These are phyloP conservation scores for Cydia strobilella DNA, from an alignment of 1,140 invertebrate species.

Conservation along the genomic window DNA sequence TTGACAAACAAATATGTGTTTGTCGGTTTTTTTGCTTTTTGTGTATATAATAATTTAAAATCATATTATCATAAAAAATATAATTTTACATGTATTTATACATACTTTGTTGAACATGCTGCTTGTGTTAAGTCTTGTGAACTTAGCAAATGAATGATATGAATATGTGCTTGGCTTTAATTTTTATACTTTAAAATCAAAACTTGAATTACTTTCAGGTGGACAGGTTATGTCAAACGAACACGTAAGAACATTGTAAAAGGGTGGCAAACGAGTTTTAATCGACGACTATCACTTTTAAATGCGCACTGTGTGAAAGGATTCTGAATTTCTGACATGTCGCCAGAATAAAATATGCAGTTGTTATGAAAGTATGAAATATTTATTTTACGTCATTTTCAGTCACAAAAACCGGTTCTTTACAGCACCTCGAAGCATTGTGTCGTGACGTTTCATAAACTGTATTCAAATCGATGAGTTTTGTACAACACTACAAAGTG, in stretches of 20 bases:
- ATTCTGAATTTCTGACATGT: neutral
- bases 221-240: conserved; percentile 17
- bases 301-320: neutral
- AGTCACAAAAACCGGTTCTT: conserved; percentile 63
- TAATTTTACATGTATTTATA: neutral
- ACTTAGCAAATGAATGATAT: conserved; percentile 17
- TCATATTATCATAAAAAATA: too few species aligned
- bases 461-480: conserved; percentile 56
- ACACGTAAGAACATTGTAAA: conserved; percentile 19
- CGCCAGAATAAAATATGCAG: conserved; percentile 22
- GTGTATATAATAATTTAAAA: too few species aligned
- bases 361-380: conserved; percentile 48
- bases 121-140: conserved; percentile 34
- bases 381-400: conserved; percentile 61
- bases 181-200: conserved; percentile 21
- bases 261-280: conserved; percentile 29
- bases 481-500: conserved; percentile 46
- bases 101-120: conserved; percentile 52
- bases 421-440: conserved; percentile 60
- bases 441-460: conserved; percentile 73
- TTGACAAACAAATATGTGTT: too few species aligned
- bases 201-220: conserved; percentile 26
- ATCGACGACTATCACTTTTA: conserved; percentile 25
- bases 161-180: neutral
- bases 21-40: too few species aligned